Conservation (phyloP, 35 echinoderm and acorn worm genomes). For the Ophiothrix spiculata region DNA sequence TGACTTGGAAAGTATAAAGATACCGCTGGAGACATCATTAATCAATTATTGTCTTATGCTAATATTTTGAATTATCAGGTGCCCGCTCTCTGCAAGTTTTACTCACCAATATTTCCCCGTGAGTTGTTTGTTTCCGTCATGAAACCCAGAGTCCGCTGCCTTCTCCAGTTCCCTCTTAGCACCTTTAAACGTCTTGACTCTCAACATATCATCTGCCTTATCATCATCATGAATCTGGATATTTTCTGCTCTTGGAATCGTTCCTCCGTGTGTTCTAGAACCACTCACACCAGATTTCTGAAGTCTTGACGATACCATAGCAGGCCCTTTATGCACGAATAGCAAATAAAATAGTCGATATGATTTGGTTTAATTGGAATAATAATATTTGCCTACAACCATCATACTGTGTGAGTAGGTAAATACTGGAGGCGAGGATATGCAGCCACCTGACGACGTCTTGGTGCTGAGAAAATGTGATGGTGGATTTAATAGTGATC, state of each 20-base stretch:
- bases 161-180: background rate
- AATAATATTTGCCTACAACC: background rate
- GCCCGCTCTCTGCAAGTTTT: too few species aligned
- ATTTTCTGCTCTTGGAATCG: background rate
- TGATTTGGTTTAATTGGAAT: background rate
- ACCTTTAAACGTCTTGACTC: background rate
- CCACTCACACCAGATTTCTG: background rate
- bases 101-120: background rate
- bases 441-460: too few species aligned
- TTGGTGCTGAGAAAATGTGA: too few species aligned
- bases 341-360: background rate
- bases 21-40: too few species aligned
- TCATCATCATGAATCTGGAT: background rate
- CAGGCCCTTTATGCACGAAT: background rate
- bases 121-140: background rate
- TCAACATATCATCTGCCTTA: background rate
- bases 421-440: too few species aligned
- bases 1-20: too few species aligned
- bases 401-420: too few species aligned
- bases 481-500: too few species aligned
- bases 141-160: background rate
- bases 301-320: background rate
- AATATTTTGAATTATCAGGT: too few species aligned
- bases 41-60: too few species aligned
- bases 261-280: background rate